Evolutionary conservation across 2,113 vertebrate species (phyloP), one percentile per base, ranked within the genome.

Genomic region (Forbesichthys papilliferus): DNA sequence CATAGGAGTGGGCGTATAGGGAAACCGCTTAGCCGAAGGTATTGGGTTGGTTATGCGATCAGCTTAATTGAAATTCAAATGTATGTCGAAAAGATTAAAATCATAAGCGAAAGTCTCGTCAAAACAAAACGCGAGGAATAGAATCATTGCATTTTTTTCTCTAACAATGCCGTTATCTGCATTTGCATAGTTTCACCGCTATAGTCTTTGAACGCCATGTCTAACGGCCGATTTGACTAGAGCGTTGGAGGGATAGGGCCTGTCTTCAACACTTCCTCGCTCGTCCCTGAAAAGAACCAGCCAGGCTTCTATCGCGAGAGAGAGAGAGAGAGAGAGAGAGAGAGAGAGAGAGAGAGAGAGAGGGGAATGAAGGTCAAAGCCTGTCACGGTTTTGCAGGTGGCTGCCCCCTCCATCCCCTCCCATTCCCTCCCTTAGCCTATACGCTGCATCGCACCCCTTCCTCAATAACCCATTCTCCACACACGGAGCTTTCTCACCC

Each of bases 201-300:
- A 95, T 94, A 95, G 95, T 94, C 93, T 94, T 93, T 93, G 94
- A 94, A 96, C 95, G 92, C 91, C 91, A 95, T 91, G 90, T 93
- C 94, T 93, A 91, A 91, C 85, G 88, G 92, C 90, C 91, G 88
- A 42, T 6, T 89, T 92, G 93, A 92, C 91, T 91, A 42, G 36
- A 91, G 84, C 78, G 87, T 93, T 91, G 91, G 90, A 87, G 88
- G 83, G 91, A 92, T 89, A 78, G 86, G 82, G 80, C 64, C 85
- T 82, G 91, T 91, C 91, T 91, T 88, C 74, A 75, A 92, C 90
- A 93, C 80, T 75, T 84, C 82, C 80, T 84, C 75, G 74, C 84
- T 1, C 55, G 84, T 80, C 73, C 78, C 85, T 93, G 91, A 92
- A 92, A 91, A 85, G 91, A 56, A 16, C n/a, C n/a, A 90, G 85